Percentiles rank a stretch among this genome's conserved stretches.
Evolutionary conservation across 2,888 invertebrate genomes (phyloP).

Genomic region (Bimastos eiseni): DNA sequence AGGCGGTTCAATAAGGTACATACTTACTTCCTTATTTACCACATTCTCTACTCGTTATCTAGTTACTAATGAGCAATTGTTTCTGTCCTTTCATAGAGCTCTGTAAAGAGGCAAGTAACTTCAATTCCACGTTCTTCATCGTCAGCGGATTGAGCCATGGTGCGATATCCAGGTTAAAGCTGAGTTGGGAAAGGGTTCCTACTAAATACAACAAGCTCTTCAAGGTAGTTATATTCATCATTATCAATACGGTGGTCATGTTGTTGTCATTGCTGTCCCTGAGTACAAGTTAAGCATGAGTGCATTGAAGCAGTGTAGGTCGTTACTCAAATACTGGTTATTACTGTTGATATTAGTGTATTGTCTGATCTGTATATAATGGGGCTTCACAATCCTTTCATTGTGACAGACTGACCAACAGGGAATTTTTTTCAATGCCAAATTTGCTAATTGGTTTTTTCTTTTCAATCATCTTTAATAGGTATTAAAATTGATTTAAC

Average conservation of each 20-base stretch:
- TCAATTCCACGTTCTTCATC: slow-evolving; percentile 99
- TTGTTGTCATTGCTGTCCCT: too few species aligned
- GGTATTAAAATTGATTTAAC: too few species aligned
- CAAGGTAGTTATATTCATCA: slow-evolving; percentile 61
- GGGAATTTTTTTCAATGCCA: too few species aligned
- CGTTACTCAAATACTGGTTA: too few species aligned
- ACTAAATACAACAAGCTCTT: slow-evolving; percentile 89
- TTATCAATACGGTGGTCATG: background rate
- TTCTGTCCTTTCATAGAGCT: slow-evolving; percentile 71
- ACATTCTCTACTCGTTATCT: background rate
- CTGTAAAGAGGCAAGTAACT: slow-evolving; percentile 97
- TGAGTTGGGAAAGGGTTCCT: slow-evolving; percentile 96
- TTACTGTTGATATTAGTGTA: too few species aligned
- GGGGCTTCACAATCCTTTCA: too few species aligned
- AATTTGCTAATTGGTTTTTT: too few species aligned
- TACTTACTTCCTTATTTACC: background rate
- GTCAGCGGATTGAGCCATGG: slow-evolving; percentile 95
- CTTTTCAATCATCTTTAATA: too few species aligned
- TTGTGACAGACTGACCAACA: too few species aligned
- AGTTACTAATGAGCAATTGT: background rate
- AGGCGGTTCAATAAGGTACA: background rate
- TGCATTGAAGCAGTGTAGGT: too few species aligned
- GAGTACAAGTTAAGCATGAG: too few species aligned
- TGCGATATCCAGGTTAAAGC: slow-evolving; percentile 85
- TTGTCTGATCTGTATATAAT: too few species aligned